These are phyloP conservation scores for Incurvaria masculella DNA, from an alignment of 2,888 invertebrate species.

Conservation along the genomic window DNA sequence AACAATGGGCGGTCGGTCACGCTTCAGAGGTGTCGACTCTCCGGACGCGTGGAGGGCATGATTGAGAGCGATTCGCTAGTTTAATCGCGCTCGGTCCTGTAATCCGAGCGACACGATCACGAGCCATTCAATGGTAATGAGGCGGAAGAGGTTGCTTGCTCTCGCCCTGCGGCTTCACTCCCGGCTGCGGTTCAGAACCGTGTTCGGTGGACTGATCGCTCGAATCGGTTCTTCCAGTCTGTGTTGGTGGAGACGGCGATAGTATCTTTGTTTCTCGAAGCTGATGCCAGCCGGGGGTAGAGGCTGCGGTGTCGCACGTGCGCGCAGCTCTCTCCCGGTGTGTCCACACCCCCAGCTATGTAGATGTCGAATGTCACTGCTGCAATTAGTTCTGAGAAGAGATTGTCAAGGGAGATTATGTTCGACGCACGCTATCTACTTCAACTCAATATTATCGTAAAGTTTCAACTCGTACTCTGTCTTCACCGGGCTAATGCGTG, in stretches of 20 bases:
- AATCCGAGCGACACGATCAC: conserved; percentile 36
- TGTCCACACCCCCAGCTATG: background rate
- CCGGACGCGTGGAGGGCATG: conserved; percentile 23
- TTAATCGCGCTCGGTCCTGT: conserved; percentile 36
- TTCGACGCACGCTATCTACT: too few relatives aligned
- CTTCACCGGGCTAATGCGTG: too few relatives aligned
- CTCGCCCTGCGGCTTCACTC: background rate
- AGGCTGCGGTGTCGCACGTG: conserved; percentile 14
- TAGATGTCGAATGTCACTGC: too few relatives aligned
- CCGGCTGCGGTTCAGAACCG: background rate
- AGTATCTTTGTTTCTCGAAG: too few relatives aligned
- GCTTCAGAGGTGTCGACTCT: background rate
- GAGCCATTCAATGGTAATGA: conserved; percentile 54
- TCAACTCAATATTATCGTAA: too few relatives aligned
- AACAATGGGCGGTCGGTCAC: background rate
- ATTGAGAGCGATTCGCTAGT: conserved; percentile 36
- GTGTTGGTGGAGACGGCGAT: too few relatives aligned
- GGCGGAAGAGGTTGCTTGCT: conserved; percentile 31
- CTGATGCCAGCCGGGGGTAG: too few relatives aligned
- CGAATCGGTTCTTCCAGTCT: conserved; percentile 37
- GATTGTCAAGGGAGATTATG: too few relatives aligned
- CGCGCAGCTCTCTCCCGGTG: background rate
- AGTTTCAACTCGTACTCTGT: too few relatives aligned
- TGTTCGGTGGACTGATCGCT: conserved; percentile 25
- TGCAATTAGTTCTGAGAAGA: too few relatives aligned